Percentiles rank a stretch among this genome's conserved stretches.
These are phyloP conservation scores for Cottus gobio DNA, from an alignment of 2,113 vertebrate genomes.

Conservation along the genomic window DNA sequence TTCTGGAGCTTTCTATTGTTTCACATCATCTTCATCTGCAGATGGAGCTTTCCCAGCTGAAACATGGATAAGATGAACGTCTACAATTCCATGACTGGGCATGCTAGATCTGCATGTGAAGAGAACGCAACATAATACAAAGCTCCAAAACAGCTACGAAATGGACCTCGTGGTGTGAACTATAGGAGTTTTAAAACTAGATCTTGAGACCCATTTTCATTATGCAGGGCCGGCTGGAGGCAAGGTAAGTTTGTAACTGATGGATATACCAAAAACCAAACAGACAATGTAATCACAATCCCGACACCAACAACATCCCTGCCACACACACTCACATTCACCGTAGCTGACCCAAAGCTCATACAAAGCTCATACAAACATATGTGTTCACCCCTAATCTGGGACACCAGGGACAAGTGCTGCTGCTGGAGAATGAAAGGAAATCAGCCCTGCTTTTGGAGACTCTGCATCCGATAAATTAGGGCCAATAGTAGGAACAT, in stretches of 20 bases:
- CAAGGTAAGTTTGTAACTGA: background rate
- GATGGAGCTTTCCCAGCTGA: background rate
- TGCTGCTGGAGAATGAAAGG: conserved; percentile 45
- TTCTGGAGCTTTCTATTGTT: background rate
- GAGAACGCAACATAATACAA: background rate
- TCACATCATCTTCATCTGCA: background rate
- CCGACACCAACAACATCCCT: background rate
- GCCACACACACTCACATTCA: background rate
- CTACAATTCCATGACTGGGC: background rate
- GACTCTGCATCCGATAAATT: conserved; percentile 44
- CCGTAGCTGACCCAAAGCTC: too few relatives aligned
- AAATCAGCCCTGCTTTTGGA: conserved; percentile 41
- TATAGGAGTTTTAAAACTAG: background rate
- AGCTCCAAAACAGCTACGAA: background rate
- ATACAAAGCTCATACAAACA: too few relatives aligned
- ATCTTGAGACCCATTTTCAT: background rate
- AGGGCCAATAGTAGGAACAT: conserved; percentile 65
- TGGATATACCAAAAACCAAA: background rate
- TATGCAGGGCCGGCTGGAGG: background rate
- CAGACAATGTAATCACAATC: background rate
- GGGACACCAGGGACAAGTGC: conserved; percentile 25
- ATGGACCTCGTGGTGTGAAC: background rate
- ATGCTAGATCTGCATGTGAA: background rate
- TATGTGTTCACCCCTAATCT: conserved; percentile 42
- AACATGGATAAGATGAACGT: background rate